Evolutionary conservation across 2,888 invertebrate genomes (phyloP), one percentile per base, ranked within the genome.

Genomic region (Habrosyne pyritoides): DNA sequence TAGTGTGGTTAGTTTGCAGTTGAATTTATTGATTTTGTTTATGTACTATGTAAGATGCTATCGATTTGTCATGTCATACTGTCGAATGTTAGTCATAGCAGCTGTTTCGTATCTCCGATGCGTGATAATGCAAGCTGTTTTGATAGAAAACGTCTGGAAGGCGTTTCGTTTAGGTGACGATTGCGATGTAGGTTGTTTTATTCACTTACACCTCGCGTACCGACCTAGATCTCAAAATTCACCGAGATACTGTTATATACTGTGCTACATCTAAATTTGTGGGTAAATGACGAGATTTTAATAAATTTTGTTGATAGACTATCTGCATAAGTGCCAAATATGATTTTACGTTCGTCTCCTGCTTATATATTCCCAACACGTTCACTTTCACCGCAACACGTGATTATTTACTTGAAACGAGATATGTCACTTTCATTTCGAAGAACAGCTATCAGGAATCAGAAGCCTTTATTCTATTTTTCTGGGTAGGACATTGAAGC

Each of bases 1-100:
- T 52, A 93, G 93, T 87, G 81, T 93, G 89, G 93, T 93, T 69
- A 87, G 92, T 86, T 55, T 62, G 60, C 82, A 81, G 83, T 82
- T 77, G 66, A 76, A 83, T 77, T 83, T 91, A 91, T 91, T 86
- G 91, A 91, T 91, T 91, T 89, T 88, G 88, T 89, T 88, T 87
- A 77, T 87, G 73, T 85, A 83, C 81, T 72, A 66, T 77, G 68
- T 72, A 71, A 78, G 77, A 82, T 81, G 81, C 79, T 89, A 91
- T 89, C 86, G 89, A 90, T 91, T 86, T 75, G 65, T 64, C 61
- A 64, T 61, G 57, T 75, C 68, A 76, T 79, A 70, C 67, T 73
- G 70, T 71, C 71, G 68, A 60, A 71, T 67, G 64, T 68, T 71
- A 67, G 65, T 68, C 59, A 67, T 60, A 57, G 50, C 58, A 58